Evolutionary conservation across 1,140 invertebrate genomes (phyloP).

Genomic region (Eupeodes corollae): DNA sequence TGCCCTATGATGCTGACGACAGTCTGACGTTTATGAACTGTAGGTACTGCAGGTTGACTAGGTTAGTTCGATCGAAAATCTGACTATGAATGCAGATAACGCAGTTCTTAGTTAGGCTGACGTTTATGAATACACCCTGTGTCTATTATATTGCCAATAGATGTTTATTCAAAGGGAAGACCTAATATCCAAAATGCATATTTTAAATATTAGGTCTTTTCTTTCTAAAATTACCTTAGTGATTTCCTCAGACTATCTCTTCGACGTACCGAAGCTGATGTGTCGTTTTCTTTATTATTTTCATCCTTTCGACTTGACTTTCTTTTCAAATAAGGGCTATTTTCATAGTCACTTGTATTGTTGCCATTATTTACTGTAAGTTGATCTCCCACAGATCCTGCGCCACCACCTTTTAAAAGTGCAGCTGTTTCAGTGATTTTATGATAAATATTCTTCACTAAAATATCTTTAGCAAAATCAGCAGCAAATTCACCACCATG

Average conservation of each 20-base stretch:
- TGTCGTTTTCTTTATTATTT: slow-evolving; percentile 27
- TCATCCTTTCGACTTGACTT: slow-evolving; percentile 23
- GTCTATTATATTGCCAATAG: no score
- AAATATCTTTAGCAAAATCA: slow-evolving; percentile 73
- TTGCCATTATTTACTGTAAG: neutral
- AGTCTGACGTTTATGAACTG: no score
- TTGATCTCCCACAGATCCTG: slow-evolving; percentile 5
- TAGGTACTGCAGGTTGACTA: no score
- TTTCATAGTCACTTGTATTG: slow-evolving; percentile 17
- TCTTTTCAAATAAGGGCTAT: slow-evolving; percentile 25
- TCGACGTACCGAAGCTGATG: slow-evolving; percentile 12
- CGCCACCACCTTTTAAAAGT: slow-evolving; percentile 39
- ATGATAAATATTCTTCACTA: slow-evolving; percentile 63
- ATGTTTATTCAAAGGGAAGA: no score
- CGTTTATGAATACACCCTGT: no score
- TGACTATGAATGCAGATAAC: no score
- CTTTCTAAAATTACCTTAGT: slow-evolving; percentile 20
- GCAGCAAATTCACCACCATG: slow-evolving; percentile 92
- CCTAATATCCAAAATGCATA: neutral
- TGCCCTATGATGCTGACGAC: no score
- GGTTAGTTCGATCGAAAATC: no score
- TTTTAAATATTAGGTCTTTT: no score
- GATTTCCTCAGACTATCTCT: slow-evolving; percentile 29
- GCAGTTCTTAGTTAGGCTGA: no score
- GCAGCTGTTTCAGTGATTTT: slow-evolving; percentile 61